These are phyloP conservation scores for Drosophila sp. DNA, from an alignment of 1,140 invertebrate species.

Conservation along the genomic window DNA sequence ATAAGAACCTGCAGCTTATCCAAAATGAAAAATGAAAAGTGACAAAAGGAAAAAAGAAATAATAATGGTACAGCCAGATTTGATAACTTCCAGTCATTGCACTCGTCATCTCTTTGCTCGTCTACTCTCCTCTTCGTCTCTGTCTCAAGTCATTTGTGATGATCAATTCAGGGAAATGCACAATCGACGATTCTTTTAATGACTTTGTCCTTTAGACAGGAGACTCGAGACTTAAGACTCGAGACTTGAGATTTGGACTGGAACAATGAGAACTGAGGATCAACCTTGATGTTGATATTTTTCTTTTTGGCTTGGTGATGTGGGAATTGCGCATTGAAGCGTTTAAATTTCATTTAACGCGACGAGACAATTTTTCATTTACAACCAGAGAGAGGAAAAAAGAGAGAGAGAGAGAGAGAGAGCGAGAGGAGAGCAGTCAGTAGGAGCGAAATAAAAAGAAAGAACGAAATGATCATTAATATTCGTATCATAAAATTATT, in stretches of 20 bases:
- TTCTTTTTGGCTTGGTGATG: background rate
- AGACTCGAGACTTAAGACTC: no score
- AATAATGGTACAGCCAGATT: slow-evolving; percentile 32
- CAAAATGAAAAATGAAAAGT: background rate
- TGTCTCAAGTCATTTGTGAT: background rate
- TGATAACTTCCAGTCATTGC: background rate
- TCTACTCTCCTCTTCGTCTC: background rate
- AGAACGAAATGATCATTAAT: slow-evolving; percentile 40
- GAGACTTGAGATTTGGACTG: no score
- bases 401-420: background rate
- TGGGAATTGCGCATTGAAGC: slow-evolving; percentile 57
- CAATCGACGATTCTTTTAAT: slow-evolving; percentile 28
- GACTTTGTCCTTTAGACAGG: slow-evolving; percentile 41
- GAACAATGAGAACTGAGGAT: background rate
- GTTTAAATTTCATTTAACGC: slow-evolving; percentile 39
- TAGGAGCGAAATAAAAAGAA: background rate
- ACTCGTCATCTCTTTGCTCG: background rate
- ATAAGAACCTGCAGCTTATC: slow-evolving; percentile 33
- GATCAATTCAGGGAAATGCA: slow-evolving; percentile 7
- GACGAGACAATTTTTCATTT: slow-evolving; percentile 37
- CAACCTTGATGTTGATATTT: background rate
- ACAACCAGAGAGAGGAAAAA: background rate
- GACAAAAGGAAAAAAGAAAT: no score
- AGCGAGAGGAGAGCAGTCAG: no score
- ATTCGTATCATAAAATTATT: no score